Conservation (phyloP, 2,888 invertebrate genomes). For the Chironomus tentans region DNA sequence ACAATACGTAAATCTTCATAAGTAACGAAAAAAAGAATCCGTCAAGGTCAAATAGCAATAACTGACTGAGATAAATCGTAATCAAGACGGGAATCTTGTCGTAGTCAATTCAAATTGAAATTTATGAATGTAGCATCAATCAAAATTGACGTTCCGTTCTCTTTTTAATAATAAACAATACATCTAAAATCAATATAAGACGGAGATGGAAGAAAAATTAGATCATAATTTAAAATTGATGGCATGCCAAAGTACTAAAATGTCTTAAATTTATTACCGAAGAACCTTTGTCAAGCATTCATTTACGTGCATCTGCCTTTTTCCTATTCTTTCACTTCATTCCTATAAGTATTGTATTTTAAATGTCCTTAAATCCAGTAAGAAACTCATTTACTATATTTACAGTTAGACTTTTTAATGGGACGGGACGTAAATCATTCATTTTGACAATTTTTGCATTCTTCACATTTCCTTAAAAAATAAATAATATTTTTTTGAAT, state of each 20-base stretch:
- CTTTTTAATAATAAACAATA: not conserved
- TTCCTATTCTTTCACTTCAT: not conserved
- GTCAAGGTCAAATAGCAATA: no score
- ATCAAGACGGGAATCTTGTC: no score
- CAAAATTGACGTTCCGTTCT: no score
- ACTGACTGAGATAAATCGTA: no score
- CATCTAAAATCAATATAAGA: not conserved
- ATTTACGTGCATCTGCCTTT: not conserved
- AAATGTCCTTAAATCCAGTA: not conserved
- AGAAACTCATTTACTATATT: not conserved
- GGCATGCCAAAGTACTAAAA: not conserved
- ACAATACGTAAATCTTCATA: no score
- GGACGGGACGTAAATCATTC: not conserved
- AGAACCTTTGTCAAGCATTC: not conserved
- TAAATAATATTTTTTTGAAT: not conserved
- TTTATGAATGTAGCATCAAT: no score
- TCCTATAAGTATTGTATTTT: not conserved
- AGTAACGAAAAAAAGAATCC: no score
- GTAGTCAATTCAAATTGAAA: no score
- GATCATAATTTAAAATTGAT: conserved; percentile 19
- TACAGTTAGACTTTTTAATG: not conserved
- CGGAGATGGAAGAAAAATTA: not conserved
- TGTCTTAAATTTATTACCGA: not conserved
- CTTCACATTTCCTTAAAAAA: not conserved
- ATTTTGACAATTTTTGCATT: not conserved